phyloP scores from a whole-genome alignment of 2,797 vertebrate species.

The Onychomys arenicola region DNA sequence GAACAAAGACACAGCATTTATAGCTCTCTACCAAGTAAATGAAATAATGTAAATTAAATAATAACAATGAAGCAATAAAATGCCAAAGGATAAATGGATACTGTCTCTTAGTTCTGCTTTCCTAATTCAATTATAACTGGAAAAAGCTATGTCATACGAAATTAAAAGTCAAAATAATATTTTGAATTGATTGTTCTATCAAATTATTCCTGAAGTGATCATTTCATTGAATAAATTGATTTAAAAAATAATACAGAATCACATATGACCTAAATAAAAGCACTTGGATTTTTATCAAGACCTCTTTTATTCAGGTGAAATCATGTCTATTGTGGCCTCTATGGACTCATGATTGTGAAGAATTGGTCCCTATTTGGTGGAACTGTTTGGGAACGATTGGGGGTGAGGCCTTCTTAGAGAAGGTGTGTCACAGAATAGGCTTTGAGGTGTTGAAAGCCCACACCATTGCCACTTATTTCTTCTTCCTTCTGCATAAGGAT shows the following conservation, averaged over 20 bases:
- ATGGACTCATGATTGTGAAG: background rate
- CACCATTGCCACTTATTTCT: background rate
- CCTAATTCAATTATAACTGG: background rate
- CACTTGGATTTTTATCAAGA: background rate
- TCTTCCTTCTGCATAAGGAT: background rate
- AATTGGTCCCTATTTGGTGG: background rate
- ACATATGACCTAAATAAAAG: background rate
- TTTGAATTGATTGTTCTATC: background rate
- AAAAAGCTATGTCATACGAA: background rate
- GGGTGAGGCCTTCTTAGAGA: background rate
- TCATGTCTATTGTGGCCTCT: background rate
- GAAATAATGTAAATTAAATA: background rate
- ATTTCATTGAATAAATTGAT: background rate
- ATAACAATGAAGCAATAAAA: background rate
- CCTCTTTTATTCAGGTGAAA: background rate
- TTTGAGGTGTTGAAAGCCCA: background rate
- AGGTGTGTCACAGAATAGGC: no score
- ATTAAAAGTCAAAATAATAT: background rate
- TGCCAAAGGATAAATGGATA: background rate
- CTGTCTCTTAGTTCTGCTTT: background rate
- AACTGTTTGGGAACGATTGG: background rate
- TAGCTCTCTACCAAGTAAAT: constrained; percentile 7
- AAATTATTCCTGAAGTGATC: background rate
- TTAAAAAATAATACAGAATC: background rate
- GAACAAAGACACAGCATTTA: background rate